Conservation (phyloP, 2,113 vertebrate species). For the Barnardius zonarius region DNA sequence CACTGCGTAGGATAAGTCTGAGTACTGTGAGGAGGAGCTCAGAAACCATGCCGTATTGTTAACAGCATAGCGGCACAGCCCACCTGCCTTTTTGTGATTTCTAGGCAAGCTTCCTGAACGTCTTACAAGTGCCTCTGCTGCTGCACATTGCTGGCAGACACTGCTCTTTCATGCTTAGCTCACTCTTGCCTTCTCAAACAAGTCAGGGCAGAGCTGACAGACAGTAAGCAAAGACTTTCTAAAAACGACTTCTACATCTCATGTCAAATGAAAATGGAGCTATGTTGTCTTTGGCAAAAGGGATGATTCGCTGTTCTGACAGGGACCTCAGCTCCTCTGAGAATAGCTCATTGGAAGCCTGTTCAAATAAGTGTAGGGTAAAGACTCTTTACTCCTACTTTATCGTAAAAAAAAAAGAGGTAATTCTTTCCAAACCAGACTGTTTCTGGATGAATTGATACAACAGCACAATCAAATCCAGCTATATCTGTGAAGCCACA, state of each 20-base stretch:
- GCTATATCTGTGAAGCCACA: not conserved
- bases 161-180: not conserved
- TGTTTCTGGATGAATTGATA: not conserved
- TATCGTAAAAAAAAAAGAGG: not conserved
- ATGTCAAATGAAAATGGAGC: not conserved
- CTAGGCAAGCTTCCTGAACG: not conserved
- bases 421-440: fast-evolving
- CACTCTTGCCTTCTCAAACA: not conserved
- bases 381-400: not conserved
- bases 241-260: fast-evolving
- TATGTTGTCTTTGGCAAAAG: not conserved
- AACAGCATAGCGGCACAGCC: not conserved
- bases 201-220: not conserved
- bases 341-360: not conserved
- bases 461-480: not conserved
- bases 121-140: not conserved
- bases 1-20: not conserved
- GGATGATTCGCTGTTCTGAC: not conserved
- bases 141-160: not conserved
- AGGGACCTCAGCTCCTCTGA: not conserved
- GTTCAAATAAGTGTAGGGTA: not conserved
- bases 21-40: not conserved
- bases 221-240: not conserved
- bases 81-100: not conserved
- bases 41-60: not conserved